Percentiles rank a stretch among this genome's conserved stretches.
Conservation (phyloP, 2,888 invertebrate genomes). For the Graphium colonna region DNA sequence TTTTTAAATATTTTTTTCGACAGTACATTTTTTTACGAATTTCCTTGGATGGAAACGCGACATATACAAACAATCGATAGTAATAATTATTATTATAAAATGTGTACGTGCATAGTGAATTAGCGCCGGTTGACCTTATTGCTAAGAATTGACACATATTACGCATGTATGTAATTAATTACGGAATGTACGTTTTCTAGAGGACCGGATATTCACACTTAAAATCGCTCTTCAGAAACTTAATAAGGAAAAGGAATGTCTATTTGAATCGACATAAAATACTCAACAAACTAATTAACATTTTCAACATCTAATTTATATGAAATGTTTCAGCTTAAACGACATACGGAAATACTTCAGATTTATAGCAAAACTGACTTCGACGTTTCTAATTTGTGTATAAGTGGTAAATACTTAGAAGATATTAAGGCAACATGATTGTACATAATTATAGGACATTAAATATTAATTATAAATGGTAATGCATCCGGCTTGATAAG, state of each 20-base stretch:
- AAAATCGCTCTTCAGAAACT: constrained; percentile 6
- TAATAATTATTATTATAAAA: too few relatives aligned
- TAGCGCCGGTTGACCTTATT: not conserved
- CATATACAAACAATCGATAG: too few relatives aligned
- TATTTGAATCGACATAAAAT: constrained; percentile 10
- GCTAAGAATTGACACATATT: not conserved
- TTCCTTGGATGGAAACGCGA: too few relatives aligned
- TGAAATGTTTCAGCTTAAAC: constrained; percentile 9
- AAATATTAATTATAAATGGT: not conserved
- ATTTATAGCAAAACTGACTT: not conserved
- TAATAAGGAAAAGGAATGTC: constrained; percentile 7
- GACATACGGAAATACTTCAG: constrained; percentile 9
- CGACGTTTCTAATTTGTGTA: not conserved
- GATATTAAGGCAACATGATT: not conserved
- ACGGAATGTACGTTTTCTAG: not conserved
- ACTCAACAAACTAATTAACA: constrained; percentile 4
- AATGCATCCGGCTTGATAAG: not conserved
- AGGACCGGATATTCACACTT: constrained; percentile 16
- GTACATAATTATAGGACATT: constrained; percentile 1
- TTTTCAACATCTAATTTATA: constrained; percentile 11
- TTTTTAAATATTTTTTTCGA: too few relatives aligned
- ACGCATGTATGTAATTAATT: not conserved
- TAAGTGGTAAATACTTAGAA: not conserved
- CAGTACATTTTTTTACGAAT: too few relatives aligned
- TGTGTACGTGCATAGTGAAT: not conserved